Evolutionary conservation across 2,888 invertebrate genomes (phyloP).

Genomic region (Drosophila nr. perissopoda): DNA sequence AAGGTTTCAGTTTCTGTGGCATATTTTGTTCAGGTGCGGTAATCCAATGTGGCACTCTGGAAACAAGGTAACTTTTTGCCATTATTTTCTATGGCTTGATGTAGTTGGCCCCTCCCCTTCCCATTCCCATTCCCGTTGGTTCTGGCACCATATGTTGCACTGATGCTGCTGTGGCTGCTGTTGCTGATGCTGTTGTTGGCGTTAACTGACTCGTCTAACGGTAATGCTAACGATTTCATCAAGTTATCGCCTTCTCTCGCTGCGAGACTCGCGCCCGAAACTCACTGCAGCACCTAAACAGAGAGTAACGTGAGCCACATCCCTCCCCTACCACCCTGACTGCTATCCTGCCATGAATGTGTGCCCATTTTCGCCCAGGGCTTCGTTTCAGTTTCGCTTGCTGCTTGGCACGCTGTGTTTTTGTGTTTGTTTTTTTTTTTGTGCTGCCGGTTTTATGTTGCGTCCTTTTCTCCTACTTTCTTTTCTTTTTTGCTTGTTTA

Average conservation of each 20-base stretch:
- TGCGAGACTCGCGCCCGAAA: slow-evolving; percentile 29
- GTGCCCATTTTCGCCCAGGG: slow-evolving; percentile 22
- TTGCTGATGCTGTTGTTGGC: slow-evolving; percentile 29
- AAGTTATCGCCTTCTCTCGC: slow-evolving; percentile 49
- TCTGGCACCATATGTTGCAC: slow-evolving; percentile 20
- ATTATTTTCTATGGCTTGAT: slow-evolving; percentile 39
- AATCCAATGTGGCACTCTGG: background rate
- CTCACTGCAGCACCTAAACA: slow-evolving; percentile 27
- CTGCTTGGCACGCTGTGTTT: slow-evolving; percentile 18
- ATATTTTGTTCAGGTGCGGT: background rate
- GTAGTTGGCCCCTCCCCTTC: background rate
- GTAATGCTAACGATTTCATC: slow-evolving; percentile 70
- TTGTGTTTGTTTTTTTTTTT: slow-evolving; percentile 1
- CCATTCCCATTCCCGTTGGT: background rate
- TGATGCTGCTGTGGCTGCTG: slow-evolving; percentile 1
- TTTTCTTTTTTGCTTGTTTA: slow-evolving; percentile 58
- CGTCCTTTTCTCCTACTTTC: slow-evolving; percentile 10
- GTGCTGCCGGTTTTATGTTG: slow-evolving; percentile 11
- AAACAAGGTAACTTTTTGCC: slow-evolving; percentile 6
- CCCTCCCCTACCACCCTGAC: background rate
- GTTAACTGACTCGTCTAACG: slow-evolving; percentile 56
- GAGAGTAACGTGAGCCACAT: background rate
- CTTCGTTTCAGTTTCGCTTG: slow-evolving; percentile 45
- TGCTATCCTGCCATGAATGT: background rate
- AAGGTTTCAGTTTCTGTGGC: background rate